Percentiles rank a stretch among this genome's conserved stretches.
These are phyloP conservation scores for Leucopternis melanops DNA, from an alignment of 2,113 vertebrate genomes.

Conservation along the genomic window DNA sequence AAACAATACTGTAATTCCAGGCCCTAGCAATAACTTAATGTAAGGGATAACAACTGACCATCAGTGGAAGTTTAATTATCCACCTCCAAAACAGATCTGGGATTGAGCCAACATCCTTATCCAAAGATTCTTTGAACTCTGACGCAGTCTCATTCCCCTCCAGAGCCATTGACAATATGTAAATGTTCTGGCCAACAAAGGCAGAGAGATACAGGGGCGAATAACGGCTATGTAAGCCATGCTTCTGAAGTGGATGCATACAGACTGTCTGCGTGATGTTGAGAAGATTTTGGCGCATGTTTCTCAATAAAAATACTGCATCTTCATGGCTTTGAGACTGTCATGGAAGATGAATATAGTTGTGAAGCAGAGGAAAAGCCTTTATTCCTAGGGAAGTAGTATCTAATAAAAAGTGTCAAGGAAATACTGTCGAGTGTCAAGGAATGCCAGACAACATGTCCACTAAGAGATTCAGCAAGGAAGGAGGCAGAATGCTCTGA, in stretches of 20 bases:
- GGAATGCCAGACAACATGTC: not conserved
- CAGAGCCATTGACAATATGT: not conserved
- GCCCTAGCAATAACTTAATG: not conserved
- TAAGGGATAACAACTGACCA: not conserved
- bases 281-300: not conserved
- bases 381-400: conserved; percentile 69
- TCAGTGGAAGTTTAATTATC: not conserved
- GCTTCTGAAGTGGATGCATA: not conserved
- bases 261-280: not conserved
- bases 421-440: not conserved
- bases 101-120: not conserved
- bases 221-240: not conserved
- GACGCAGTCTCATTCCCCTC: not conserved
- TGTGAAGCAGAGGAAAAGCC: not conserved
- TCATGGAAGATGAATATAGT: not conserved
- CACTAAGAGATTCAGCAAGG: not conserved
- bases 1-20: not conserved
- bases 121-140: not conserved
- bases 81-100: not conserved
- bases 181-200: not conserved
- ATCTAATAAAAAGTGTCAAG: conserved; percentile 65
- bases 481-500: not conserved
- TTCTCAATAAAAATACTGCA: not conserved
- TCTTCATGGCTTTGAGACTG: conserved; percentile 1
- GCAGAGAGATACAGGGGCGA: not conserved